phyloP scores from a whole-genome alignment of 1,140 invertebrate genomes.

The Neotoxoptera formosana region DNA sequence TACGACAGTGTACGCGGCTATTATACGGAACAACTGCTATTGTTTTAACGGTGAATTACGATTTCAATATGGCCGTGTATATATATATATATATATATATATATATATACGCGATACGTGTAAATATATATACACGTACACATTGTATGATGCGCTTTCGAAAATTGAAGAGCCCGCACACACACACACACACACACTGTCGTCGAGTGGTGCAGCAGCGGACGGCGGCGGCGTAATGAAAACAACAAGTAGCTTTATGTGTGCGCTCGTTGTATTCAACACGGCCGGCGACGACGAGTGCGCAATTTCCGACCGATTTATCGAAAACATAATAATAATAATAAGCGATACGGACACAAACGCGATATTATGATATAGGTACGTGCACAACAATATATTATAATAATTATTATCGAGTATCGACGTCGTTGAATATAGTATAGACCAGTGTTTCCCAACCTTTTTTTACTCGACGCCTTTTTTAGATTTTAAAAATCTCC shows the following conservation, averaged over 20 bases:
- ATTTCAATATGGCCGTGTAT: not conserved
- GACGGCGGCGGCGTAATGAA: not conserved
- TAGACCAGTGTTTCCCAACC: too few species aligned
- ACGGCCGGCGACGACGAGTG: too few species aligned
- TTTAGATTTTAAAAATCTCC: too few species aligned
- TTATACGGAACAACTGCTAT: not conserved
- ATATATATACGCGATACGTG: too few species aligned
- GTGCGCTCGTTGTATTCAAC: not conserved
- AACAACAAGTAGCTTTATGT: not conserved
- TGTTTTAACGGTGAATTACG: constrained; percentile 23
- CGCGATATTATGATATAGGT: not conserved
- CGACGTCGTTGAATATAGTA: too few species aligned
- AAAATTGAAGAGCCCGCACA: not conserved
- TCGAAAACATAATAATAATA: not conserved
- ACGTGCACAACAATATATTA: too few species aligned
- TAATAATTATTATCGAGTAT: too few species aligned
- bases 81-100: too few species aligned
- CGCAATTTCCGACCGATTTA: not conserved
- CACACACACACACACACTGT: not conserved
- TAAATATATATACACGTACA: too few species aligned
- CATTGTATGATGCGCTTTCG: not conserved
- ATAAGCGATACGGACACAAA: not conserved
- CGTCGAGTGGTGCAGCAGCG: not conserved
- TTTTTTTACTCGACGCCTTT: too few species aligned
- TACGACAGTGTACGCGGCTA: not conserved